Percentiles rank a stretch among this genome's conserved stretches.
Conservation (phyloP, 2,888 invertebrate genomes). For the Hipparchia semele region DNA sequence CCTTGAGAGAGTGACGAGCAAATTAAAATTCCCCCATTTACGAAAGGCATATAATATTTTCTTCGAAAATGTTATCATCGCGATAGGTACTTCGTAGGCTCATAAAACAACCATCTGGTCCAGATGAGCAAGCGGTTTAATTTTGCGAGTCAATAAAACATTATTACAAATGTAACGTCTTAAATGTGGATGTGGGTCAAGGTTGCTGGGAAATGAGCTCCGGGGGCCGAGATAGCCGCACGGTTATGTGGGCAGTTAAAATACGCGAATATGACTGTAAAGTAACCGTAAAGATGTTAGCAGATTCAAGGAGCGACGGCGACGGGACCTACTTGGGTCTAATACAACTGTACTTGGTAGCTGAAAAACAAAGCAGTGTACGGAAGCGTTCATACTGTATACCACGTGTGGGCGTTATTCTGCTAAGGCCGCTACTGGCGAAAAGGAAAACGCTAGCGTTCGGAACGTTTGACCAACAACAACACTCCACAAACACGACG, state of each 20-base stretch:
- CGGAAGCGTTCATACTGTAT: too few species aligned
- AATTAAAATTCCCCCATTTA: background rate
- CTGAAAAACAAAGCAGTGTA: too few species aligned
- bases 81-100: background rate
- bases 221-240: background rate
- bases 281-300: too few species aligned
- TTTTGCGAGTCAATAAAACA: slow-evolving; percentile 25
- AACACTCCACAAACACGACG: too few species aligned
- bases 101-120: slow-evolving; percentile 16
- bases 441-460: too few species aligned
- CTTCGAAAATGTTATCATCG: background rate
- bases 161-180: slow-evolving; percentile 17
- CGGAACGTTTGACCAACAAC: too few species aligned
- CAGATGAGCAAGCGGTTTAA: slow-evolving; percentile 27
- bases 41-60: background rate
- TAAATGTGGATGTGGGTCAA: slow-evolving; percentile 6
- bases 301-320: too few species aligned
- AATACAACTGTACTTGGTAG: too few species aligned
- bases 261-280: background rate
- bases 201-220: background rate
- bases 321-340: too few species aligned
- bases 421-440: too few species aligned
- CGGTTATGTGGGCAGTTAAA: slow-evolving; percentile 8
- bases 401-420: too few species aligned
- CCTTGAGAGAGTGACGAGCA: too few species aligned